Conservation (phyloP, 2,888 invertebrate genomes). For the Rhyacophila evoluta region DNA sequence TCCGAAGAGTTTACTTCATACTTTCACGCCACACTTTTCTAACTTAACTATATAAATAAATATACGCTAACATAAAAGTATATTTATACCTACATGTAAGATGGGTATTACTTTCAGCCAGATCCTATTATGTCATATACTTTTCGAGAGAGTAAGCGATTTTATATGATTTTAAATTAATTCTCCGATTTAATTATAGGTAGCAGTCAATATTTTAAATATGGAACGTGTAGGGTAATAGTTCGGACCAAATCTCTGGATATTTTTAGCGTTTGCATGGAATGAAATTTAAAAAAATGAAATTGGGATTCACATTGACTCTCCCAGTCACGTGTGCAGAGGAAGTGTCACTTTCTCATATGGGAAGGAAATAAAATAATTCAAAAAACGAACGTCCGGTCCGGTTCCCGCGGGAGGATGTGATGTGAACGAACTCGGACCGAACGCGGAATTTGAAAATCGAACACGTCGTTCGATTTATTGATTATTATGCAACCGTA, state of each 20-base stretch:
- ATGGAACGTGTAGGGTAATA: no score
- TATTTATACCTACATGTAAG: no score
- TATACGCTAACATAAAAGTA: no score
- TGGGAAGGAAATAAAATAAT: conserved; percentile 19
- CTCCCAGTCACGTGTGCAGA: background rate
- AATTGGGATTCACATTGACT: background rate
- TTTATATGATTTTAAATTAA: no score
- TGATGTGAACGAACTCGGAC: background rate
- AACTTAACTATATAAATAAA: no score
- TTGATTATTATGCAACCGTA: conserved; percentile 16
- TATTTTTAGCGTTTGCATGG: background rate
- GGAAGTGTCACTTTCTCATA: conserved; percentile 6
- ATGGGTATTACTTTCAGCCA: no score
- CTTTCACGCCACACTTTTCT: no score
- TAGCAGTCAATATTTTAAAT: no score
- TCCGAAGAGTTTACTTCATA: no score
- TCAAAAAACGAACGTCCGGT: conserved; percentile 24
- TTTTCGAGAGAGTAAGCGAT: no score
- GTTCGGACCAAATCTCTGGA: background rate
- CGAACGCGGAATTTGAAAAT: conserved; percentile 1
- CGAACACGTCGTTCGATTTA: background rate
- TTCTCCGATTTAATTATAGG: no score
- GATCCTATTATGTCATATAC: no score
- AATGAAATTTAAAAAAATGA: background rate
- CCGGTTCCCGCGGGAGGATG: conserved; percentile 19